phyloP scores from a whole-genome alignment of 2,113 vertebrate genomes.

The Nycticebus coucang region DNA sequence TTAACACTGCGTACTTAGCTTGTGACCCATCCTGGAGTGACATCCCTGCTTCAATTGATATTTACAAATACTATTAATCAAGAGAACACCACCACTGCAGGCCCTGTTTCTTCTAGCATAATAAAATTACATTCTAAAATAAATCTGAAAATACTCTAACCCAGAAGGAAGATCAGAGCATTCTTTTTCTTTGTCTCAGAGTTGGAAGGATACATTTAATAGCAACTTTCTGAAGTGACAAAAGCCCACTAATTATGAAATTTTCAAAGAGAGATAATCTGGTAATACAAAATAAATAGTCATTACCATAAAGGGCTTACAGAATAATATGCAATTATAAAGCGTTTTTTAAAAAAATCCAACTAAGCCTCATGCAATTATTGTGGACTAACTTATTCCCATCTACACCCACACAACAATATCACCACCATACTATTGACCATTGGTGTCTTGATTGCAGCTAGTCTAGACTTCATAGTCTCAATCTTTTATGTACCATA shows the following conservation, averaged over 20 bases:
- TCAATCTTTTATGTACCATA: not conserved
- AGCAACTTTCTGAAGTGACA: constrained; percentile 11
- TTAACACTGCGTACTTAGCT: not conserved
- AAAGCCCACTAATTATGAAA: not conserved
- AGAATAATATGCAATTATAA: not conserved
- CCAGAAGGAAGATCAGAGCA: not conserved
- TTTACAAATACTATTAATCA: constrained; percentile 4
- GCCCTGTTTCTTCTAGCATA: not conserved
- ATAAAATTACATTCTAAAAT: constrained; percentile 4
- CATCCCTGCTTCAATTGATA: not conserved
- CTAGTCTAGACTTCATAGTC: not conserved
- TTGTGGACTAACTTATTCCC: not conserved
- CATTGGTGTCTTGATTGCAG: not conserved
- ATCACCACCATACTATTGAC: too few species aligned
- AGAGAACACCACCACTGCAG: not conserved
- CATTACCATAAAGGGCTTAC: not conserved
- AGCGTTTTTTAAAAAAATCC: not conserved
- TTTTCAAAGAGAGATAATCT: not conserved
- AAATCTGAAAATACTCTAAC: not conserved
- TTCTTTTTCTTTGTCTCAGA: constrained; percentile 4
- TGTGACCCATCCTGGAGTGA: not conserved
- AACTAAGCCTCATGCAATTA: not conserved
- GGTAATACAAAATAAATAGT: not conserved
- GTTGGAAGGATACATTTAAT: not conserved
- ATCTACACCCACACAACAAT: not conserved